Evolutionary conservation across 2,888 invertebrate species (phyloP).

Genomic region (Parthenolecanium corni): DNA sequence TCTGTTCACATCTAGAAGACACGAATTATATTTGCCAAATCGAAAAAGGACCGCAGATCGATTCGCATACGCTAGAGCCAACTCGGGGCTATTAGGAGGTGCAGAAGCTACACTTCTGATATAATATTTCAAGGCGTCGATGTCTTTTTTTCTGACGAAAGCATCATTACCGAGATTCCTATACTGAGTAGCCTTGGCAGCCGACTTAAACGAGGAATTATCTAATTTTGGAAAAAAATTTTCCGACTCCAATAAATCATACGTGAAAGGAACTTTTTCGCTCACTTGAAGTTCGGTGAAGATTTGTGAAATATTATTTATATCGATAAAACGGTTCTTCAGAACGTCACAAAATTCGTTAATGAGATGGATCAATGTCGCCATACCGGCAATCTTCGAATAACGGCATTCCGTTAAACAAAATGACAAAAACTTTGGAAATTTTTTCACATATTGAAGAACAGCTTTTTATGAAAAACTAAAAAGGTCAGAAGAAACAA

Average conservation of each 20-base stretch:
- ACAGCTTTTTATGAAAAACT: no score
- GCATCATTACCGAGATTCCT: conserved; percentile 37
- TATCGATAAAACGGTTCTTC: not conserved
- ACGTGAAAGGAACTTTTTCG: conserved; percentile 16
- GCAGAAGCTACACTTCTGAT: conserved; percentile 52
- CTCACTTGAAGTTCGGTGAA: not conserved
- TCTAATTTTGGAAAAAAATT: not conserved
- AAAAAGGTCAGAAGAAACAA: no score
- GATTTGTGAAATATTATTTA: not conserved
- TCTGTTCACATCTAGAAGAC: conserved; percentile 50
- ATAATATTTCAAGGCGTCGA: conserved; percentile 48
- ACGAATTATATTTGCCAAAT: conserved; percentile 50
- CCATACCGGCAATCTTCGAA: not conserved
- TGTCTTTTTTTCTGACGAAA: conserved; percentile 45
- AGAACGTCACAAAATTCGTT: not conserved
- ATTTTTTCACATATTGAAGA: no score
- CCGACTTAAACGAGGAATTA: not conserved
- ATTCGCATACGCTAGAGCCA: conserved; percentile 53
- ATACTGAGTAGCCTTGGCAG: not conserved
- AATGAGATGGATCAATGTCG: not conserved
- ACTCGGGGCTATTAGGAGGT: conserved; percentile 45
- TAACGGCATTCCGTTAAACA: no score
- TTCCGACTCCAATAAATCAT: conserved; percentile 1
- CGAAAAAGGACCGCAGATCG: conserved; percentile 55
- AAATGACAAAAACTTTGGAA: no score